These are phyloP conservation scores for Cheilosia grossa DNA, from an alignment of 2,888 invertebrate genomes.

Conservation along the genomic window DNA sequence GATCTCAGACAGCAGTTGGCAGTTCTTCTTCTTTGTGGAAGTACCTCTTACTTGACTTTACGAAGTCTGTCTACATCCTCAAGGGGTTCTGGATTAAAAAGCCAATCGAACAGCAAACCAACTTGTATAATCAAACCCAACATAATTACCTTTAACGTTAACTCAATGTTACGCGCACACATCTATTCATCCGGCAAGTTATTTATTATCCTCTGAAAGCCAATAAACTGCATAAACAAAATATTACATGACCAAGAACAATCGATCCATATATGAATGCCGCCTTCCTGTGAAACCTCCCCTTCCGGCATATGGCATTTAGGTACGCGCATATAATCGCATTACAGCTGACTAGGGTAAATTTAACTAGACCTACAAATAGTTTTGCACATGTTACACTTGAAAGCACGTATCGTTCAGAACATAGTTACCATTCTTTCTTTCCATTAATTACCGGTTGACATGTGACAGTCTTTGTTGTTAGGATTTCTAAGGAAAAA, in stretches of 20 bases:
- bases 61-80: too few species aligned
- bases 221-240: constrained; percentile 34
- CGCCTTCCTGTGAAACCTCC: background rate
- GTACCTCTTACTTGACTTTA: too few species aligned
- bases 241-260: constrained; percentile 18
- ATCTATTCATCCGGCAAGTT: too few species aligned
- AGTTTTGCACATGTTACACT: background rate
- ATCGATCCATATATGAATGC: constrained; percentile 22
- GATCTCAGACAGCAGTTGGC: too few species aligned
- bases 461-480: background rate
- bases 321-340: constrained; percentile 24
- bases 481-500: background rate
- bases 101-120: too few species aligned
- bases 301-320: constrained; percentile 23
- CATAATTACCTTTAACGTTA: too few species aligned
- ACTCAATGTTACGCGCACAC: too few species aligned
- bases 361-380: constrained; percentile 6
- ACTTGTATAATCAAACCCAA: too few species aligned
- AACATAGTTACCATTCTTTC: background rate
- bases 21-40: too few species aligned
- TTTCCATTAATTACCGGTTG: too few species aligned
- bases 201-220: background rate
- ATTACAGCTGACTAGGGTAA: constrained; percentile 26
- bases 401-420: background rate
- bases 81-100: too few species aligned